Evolutionary conservation across 2,888 invertebrate species (phyloP), one percentile per base, ranked within the genome.

Genomic region (Lithophane ornitopus): DNA sequence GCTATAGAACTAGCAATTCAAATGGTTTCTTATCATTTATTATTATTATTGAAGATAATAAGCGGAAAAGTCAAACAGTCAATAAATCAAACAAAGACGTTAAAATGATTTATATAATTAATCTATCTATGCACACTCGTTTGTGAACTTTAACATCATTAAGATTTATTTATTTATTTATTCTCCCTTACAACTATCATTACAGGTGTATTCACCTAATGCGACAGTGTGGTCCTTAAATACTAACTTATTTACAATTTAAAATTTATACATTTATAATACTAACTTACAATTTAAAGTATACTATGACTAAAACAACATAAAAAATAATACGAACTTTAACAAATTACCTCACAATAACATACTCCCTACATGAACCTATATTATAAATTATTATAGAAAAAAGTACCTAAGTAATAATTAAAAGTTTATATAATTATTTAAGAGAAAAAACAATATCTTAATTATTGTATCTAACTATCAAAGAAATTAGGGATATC

Each of bases 81-180:
- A 79, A 59, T 56, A 39, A 82, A 76, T 54, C 39, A 78, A 54
- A 67, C 39, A 46, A 58, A 70, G 62, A 61, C 28, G 56, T 41
- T 49, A 46, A 16, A 41, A 80, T 59, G 14, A 59, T 49, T 49
- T 65, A 49, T 70, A 14, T 19, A 41, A 65, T 58, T 41, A 52
- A 58, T 74, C 22, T 41, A 56, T 39, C 52, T 52, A 74, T 49
- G 14, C 44, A 44, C 19, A 39, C n/a, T n/a, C 22, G 12, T 58
- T 28, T 65, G 58, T 46, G 52, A 61, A 67, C 39, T 61, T 52
- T 26, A 63, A 74, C 81, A 66, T 62, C 8, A 34, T 26, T 61
- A 54, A 22, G 26, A 78, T 59, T 11, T 8, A 14, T 52, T 62
- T 19, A n/a, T n/a, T n/a, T n/a, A n/a, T n/a, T n/a, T n/a, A n/a